phyloP scores from a whole-genome alignment of 2,888 invertebrate genomes.

The Lepidocyrtinus sp. region DNA sequence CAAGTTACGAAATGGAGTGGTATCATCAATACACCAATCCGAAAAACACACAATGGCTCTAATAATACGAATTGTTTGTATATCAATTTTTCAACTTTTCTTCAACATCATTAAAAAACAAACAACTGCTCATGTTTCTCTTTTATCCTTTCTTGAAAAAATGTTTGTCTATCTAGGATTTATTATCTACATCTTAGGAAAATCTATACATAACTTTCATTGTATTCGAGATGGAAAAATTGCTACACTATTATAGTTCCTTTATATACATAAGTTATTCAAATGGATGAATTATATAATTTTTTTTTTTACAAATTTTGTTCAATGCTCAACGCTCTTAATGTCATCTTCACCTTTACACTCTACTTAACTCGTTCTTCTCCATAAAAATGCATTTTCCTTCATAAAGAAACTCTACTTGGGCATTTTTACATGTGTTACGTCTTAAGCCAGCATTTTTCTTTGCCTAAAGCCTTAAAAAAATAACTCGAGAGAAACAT shows the following conservation, averaged over 20 bases:
- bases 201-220: too few relatives aligned
- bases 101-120: neutral
- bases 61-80: too few relatives aligned
- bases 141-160: too few relatives aligned
- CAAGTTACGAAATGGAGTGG: constrained; percentile 21
- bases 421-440: neutral
- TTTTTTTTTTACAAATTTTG: too few relatives aligned
- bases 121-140: constrained; percentile 8
- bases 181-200: constrained; percentile 37
- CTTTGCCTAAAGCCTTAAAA: constrained; percentile 8
- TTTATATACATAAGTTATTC: constrained; percentile 29
- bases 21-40: constrained; percentile 12
- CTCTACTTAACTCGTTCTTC: constrained; percentile 38
- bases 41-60: constrained; percentile 15
- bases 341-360: too few relatives aligned
- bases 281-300: too few relatives aligned
- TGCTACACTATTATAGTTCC: constrained; percentile 35
- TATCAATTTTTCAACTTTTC: constrained; percentile 15
- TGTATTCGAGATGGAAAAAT: neutral
- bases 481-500: neutral
- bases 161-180: constrained; percentile 40
- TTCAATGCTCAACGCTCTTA: too few relatives aligned
- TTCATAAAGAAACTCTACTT: too few relatives aligned
- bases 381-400: constrained; percentile 35
- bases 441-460: too few relatives aligned